Evolutionary conservation across 2,888 invertebrate species (phyloP).

Genomic region (Amaurobius ferox): DNA sequence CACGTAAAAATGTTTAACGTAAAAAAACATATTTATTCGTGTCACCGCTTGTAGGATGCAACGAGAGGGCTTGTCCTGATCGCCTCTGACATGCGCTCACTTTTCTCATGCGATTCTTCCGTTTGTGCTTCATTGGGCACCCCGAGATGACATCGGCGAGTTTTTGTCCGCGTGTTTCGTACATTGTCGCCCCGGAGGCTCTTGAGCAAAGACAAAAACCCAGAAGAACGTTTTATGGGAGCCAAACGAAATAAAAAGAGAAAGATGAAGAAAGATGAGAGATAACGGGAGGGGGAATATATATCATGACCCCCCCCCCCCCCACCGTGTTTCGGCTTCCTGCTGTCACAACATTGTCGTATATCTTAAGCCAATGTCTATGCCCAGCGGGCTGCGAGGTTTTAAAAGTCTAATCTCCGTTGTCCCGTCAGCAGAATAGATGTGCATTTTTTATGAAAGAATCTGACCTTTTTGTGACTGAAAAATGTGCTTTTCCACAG

Average conservation of each 20-base stretch:
- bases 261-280: background rate
- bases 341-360: conserved; percentile 70
- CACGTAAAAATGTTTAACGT: too few relatives aligned
- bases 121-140: conserved; percentile 61
- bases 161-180: conserved; percentile 28
- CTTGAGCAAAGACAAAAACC: background rate
- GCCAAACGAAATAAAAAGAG: too few relatives aligned
- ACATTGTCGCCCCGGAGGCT: conserved; percentile 41
- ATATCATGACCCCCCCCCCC: conserved; percentile 25
- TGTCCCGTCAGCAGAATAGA: background rate
- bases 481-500: background rate
- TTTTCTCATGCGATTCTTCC: background rate
- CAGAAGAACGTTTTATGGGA: background rate
- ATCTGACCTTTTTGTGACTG: background rate
- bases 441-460: background rate
- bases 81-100: background rate
- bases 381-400: conserved; percentile 10
- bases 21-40: too few relatives aligned
- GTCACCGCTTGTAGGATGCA: too few relatives aligned
- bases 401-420: conserved; percentile 33
- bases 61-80: background rate
- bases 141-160: conserved; percentile 51
- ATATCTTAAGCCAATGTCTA: conserved; percentile 45
- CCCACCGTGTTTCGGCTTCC: conserved; percentile 12
- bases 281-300: conserved; percentile 12